Conservation (phyloP, 2,113 vertebrate genomes). For the Prinia subflava region DNA sequence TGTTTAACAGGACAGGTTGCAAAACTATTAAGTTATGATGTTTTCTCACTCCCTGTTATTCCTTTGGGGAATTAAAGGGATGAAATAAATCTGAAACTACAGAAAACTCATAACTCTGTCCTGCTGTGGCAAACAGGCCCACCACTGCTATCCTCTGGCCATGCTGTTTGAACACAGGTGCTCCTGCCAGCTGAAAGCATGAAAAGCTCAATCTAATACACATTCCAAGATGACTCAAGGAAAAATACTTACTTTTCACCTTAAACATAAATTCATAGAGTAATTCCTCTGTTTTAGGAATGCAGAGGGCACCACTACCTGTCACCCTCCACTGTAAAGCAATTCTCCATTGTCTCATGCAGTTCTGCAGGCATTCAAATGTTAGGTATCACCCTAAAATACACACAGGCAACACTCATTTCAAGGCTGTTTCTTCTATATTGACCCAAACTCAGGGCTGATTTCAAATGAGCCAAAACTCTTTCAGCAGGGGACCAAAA, state of each 20-base stretch:
- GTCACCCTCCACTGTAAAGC: not conserved
- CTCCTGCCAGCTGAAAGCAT: not conserved
- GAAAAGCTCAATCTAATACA: not conserved
- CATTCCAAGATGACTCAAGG: not conserved
- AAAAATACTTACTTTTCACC: not conserved
- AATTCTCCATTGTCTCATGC: not conserved
- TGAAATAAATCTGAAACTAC: not conserved
- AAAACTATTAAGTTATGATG: not conserved
- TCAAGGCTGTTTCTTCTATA: not conserved
- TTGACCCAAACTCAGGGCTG: not conserved
- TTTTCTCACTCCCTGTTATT: not conserved
- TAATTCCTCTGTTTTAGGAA: not conserved
- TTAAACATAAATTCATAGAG: not conserved
- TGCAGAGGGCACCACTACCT: not conserved
- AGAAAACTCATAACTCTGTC: not conserved
- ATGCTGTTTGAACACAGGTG: not conserved
- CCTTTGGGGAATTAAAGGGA: not conserved
- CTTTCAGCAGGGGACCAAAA: not conserved
- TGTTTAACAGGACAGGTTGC: not conserved
- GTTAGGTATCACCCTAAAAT: not conserved
- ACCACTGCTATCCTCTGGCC: not conserved
- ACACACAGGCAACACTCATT: not conserved
- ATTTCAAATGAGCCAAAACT: not conserved
- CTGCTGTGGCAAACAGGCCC: not conserved
- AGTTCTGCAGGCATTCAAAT: not conserved